Evolutionary conservation across 2,113 vertebrate species (phyloP).

Genomic region (Mus pahari): DNA sequence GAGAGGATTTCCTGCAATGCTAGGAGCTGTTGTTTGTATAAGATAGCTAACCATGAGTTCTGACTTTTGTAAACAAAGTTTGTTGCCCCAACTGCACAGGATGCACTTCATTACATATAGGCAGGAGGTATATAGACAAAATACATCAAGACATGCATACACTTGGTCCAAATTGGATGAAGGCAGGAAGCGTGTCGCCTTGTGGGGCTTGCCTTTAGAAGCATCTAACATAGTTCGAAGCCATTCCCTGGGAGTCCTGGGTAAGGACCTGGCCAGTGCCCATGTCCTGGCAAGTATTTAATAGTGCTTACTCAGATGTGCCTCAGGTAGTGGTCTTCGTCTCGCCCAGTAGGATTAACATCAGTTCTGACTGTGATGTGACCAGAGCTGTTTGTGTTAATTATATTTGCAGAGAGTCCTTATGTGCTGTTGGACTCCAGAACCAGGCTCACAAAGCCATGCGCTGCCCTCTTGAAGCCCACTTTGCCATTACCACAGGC

Average conservation of each 20-base stretch:
- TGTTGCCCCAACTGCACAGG: not conserved
- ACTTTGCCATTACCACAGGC: not conserved
- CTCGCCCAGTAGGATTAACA: not conserved
- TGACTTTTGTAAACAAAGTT: not conserved
- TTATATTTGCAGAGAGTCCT: not conserved
- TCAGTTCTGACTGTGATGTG: not conserved
- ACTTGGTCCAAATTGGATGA: not conserved
- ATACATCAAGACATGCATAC: not conserved
- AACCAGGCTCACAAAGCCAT: not conserved
- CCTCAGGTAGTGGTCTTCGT: not conserved
- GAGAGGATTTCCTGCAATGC: not conserved
- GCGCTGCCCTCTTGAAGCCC: not conserved
- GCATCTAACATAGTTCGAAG: not conserved
- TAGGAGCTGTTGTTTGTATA: not conserved
- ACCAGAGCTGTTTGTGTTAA: not conserved
- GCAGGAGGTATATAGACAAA: not conserved
- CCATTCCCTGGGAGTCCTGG: not conserved
- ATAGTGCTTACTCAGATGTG: not conserved
- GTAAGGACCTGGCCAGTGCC: not conserved
- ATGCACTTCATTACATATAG: not conserved
- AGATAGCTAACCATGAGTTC: not conserved
- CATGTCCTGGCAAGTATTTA: not conserved
- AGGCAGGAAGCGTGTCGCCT: not conserved
- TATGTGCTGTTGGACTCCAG: not conserved
- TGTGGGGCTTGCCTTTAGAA: not conserved